These are phyloP conservation scores for Nephrotoma flavescens DNA, from an alignment of 2,888 invertebrate species.

Conservation along the genomic window DNA sequence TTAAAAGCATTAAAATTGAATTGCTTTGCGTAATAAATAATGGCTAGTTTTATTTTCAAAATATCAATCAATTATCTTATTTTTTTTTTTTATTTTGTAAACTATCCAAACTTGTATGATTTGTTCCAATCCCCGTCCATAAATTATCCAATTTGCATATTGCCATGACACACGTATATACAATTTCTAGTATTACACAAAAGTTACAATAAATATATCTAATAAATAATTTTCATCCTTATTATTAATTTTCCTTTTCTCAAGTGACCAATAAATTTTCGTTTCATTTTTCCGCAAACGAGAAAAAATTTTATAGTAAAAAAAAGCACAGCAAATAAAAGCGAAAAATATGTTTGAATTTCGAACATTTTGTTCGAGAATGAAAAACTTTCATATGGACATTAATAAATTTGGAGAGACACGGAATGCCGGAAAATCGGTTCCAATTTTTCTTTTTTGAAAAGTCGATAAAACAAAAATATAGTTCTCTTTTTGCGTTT, in stretches of 20 bases:
- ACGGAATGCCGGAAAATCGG: no score
- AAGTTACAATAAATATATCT: not conserved
- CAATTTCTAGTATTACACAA: not conserved
- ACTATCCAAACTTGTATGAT: no score
- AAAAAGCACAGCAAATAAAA: not conserved
- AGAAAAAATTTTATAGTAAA: not conserved
- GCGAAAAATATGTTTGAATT: not conserved
- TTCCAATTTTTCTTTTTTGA: no score
- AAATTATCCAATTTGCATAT: not conserved
- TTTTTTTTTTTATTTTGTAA: no score
- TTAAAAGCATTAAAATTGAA: no score
- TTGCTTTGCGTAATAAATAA: no score
- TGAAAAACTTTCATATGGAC: not conserved
- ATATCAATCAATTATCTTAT: no score
- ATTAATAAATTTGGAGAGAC: no score
- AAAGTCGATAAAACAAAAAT: no score
- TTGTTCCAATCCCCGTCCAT: not conserved
- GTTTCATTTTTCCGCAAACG: not conserved
- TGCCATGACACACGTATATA: not conserved
- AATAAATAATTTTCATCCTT: not conserved
- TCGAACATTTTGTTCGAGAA: not conserved
- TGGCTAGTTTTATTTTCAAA: no score
- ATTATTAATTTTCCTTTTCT: not conserved
- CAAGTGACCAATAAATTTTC: not conserved
- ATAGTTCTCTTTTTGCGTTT: no score